Evolutionary conservation across 2,113 vertebrate species (phyloP), one percentile per base, ranked within the genome.

Genomic region (Turdus rufiventris): DNA sequence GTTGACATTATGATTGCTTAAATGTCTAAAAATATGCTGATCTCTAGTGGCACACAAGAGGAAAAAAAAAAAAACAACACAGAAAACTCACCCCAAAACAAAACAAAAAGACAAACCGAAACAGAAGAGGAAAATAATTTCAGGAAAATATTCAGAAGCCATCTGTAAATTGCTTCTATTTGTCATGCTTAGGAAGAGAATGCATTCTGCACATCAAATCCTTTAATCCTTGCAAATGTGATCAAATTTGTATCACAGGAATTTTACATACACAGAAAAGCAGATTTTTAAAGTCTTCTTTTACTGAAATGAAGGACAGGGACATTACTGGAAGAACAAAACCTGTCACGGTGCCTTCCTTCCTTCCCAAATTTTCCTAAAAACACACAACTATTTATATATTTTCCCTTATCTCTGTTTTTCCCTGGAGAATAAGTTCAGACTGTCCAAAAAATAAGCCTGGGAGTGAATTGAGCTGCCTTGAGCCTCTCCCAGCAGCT

Each of bases 221-320:
- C 92, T 92, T 92, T 94, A 96, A 95, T 90, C 92, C 95, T 93
- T 77, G 76, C 85, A 94, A 95, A 92, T 84, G 68, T 90, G 79
- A 96, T 93, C 94, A 93, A 77, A 92, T 93, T 92, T 90, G 83
- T 94, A 84, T 77, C 47, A 2, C 86, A 71, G 43, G 21, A 67
- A 67, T 85, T 91, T 71, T 80, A 54, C 54, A 67, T 67, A 38
- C 47, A 83, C 33, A 82, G 51, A 91, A 91, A 95, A 90, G 47
- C 51, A 94, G 78, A 70, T 88, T 79, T 81, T 94, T 85, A 57
- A 74, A 85, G n/a, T 50, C 45, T 50, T 26, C 54, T 71, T 43
- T 73, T 38, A 13, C 58, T 20, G 24, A 50, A 54, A 45, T 9
- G 33, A 65, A 87, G 66, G 48, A 73, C 47, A 2, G 45, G 72